Percentiles rank a stretch among this genome's conserved stretches.
These are phyloP conservation scores for Dryocosmus kuriphilus DNA, from an alignment of 2,888 invertebrate species.

Conservation along the genomic window DNA sequence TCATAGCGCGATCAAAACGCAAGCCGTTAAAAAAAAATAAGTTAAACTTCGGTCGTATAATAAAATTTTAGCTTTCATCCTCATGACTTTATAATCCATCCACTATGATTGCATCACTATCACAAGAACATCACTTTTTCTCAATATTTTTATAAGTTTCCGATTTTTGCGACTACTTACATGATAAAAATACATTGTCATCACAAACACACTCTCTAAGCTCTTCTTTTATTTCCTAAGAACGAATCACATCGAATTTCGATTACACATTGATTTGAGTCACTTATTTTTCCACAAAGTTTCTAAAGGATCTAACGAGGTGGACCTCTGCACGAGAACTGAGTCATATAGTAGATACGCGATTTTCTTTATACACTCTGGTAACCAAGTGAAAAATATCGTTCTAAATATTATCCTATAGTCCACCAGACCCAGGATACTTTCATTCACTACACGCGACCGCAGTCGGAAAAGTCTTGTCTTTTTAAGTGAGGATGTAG, in stretches of 20 bases:
- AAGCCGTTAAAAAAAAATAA: neutral
- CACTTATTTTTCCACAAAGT: slow-evolving; percentile 53
- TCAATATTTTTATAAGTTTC: neutral
- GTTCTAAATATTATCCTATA: slow-evolving; percentile 77
- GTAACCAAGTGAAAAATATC: slow-evolving; percentile 78
- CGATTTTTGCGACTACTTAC: slow-evolving; percentile 63
- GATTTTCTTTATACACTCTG: slow-evolving; percentile 78
- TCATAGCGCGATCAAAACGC: neutral
- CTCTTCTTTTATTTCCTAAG: slow-evolving; percentile 38
- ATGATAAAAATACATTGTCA: slow-evolving; percentile 68
- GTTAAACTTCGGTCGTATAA: neutral
- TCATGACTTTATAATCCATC: slow-evolving; percentile 9
- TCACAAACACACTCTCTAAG: slow-evolving; percentile 43
- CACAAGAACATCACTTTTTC: slow-evolving; percentile 17
- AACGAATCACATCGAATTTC: slow-evolving; percentile 49
- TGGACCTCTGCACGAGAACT: slow-evolving; percentile 74
- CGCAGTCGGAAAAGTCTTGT: slow-evolving; percentile 72
- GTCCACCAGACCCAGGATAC: slow-evolving; percentile 70
- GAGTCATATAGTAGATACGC: slow-evolving; percentile 76
- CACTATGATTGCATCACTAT: slow-evolving; percentile 5
- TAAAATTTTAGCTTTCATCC: neutral
- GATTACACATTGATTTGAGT: slow-evolving; percentile 49
- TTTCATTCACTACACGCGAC: slow-evolving; percentile 78
- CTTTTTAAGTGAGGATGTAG: slow-evolving; percentile 56
- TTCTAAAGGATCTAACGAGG: slow-evolving; percentile 65